A percentile compares a stretch with the other conserved stretches of the same genome.
These are phyloP conservation scores for Myzus persicae DNA, from an alignment of 1,140 invertebrate genomes.

Conservation along the genomic window DNA sequence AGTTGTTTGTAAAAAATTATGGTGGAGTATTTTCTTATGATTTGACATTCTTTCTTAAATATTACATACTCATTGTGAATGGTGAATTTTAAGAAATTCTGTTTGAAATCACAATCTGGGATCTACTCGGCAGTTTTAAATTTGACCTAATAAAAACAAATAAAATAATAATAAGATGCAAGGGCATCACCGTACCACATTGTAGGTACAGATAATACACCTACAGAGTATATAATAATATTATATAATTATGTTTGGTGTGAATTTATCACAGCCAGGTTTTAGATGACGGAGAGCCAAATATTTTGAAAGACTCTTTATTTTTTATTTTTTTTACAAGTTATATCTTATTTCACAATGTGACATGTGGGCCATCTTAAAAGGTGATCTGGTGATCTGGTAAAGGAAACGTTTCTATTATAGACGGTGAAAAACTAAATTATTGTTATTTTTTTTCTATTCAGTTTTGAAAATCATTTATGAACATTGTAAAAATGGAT, in stretches of 20 bases:
- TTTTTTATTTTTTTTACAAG: background rate
- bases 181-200: too few species aligned
- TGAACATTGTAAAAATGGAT: background rate
- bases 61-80: background rate
- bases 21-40: background rate
- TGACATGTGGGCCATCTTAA: background rate
- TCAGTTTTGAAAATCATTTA: background rate
- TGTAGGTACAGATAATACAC: too few species aligned
- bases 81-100: background rate
- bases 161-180: background rate
- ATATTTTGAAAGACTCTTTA: background rate
- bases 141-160: background rate
- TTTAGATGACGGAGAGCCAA: background rate
- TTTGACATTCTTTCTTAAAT: background rate
- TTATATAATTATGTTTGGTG: background rate
- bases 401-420: background rate
- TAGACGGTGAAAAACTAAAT: too few species aligned
- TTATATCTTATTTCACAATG: too few species aligned
- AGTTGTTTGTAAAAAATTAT: background rate
- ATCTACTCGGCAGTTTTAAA: background rate
- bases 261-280: background rate
- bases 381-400: background rate
- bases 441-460: background rate
- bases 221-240: too few species aligned
- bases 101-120: background rate